Evolutionary conservation across 2,113 vertebrate species (phyloP), one percentile per base, ranked within the genome.

Genomic region (Isichthys henryi): DNA sequence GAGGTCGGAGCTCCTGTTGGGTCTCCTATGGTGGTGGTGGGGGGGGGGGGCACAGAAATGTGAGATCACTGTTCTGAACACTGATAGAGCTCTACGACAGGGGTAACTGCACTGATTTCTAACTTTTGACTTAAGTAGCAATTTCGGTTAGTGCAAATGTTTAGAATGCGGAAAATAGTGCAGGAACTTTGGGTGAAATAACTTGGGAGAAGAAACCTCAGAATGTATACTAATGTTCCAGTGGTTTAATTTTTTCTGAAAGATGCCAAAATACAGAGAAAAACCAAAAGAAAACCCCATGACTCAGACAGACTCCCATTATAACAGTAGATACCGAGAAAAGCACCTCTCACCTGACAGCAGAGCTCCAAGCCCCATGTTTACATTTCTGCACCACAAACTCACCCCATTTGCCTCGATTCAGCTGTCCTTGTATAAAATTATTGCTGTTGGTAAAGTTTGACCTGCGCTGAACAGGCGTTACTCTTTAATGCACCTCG

Each of bases 1-100:
- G 97, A 39, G 98, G 98, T 39, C 97, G 95, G 83, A 96, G 95
- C 89, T 97, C 96, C 0, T 90, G 88, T 90, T 49, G 39, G 86
- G 35, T 91, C 89, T 93, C 94, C 94, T 94, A 92, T 39, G 74
- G 17, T 6, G 90, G 39, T 1, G 39, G 39, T 1, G 21, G 45
- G 86, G 84, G 5, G 62, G 70, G 9, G 48, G 74, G n/a, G 48
- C 45, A 46, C 17, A 86, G 19, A 82, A 43, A 82, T 43, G 77
- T 19, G 77, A 82, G 7, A 48, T 84, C 2, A 82, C 39, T 82
- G 5, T 19, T 45, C 13, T 82, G 31, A 80, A 43, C 31, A 80
- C 10, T 19, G 70, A 35, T 15, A 82, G 5, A 21, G 4, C 5
- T 45, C 43, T 2, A 9, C 9, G 43, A 6, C 19, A 45, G 19